Evolutionary conservation across 1,140 invertebrate species (phyloP), one percentile per base, ranked within the genome.

Genomic region (Neodiprion virginianus): DNA sequence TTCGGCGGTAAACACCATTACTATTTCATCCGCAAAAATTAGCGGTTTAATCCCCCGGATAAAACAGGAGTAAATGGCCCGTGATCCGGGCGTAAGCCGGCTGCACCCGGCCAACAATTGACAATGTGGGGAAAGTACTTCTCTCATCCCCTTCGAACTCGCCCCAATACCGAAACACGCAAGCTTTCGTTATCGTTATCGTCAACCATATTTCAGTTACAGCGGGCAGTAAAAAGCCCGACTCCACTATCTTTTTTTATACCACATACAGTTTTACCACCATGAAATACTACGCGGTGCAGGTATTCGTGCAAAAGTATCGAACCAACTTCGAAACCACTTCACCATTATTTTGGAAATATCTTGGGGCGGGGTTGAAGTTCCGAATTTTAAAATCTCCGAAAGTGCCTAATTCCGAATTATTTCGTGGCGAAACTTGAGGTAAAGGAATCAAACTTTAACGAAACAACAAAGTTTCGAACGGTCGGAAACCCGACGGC

Each of bases 141-240:
- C 53, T 61, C 53, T 61, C 53, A 14, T 61, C 53, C 53, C 53
- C 53, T 61, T 79, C 79, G 79, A 79, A 81, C 72, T 69, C 48
- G 40, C 72, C 48, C 74, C 72, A 69, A 50, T 74, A 69, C 49
- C 70, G 74, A 76, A 69, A 72, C 74, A 49, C 65, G 71, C 73
- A 69, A 21, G 48, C 69, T 8, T 86, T 83, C 78, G 77, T 86
- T 81, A 80, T 84, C 82, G 83, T 86, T 86, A 85, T 79, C 77
- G 80, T 21, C 53, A 71, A 77, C 76, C 79, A 84, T 85, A 86
- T 85, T 85, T 85, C 85, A 84, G 83, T 85, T 86, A 86, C 74
- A 72, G 69, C 73, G 77, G 76, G 80, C 81, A 85, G 79, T 78
- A 72, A 78, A 78, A 80, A 53, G n/a, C 53, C 5, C 28, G 1